Percentiles rank a stretch among this genome's conserved stretches.
Conservation (phyloP, 1,140 invertebrate species). For the Macrotrachela quadricornifera region DNA sequence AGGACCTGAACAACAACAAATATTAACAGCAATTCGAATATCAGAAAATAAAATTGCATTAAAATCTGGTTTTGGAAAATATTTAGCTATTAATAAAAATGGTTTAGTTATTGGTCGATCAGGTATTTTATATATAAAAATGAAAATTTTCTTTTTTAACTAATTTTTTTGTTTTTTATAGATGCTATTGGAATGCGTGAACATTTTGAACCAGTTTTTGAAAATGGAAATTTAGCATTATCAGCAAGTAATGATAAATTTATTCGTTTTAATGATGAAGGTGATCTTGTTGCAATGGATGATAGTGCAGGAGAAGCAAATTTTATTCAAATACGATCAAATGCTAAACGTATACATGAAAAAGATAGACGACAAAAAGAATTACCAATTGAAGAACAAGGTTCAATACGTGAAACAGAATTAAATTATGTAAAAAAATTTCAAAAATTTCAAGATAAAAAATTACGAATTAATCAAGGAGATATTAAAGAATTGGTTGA, state of each 20-base stretch:
- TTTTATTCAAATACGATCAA: not conserved
- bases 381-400: conserved; percentile 5
- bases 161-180: no score
- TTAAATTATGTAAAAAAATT: conserved; percentile 9
- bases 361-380: not conserved
- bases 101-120: conserved; percentile 56
- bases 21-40: conserved; percentile 65
- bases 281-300: conserved; percentile 3
- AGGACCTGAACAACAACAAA: conserved; percentile 69
- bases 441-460: conserved; percentile 52
- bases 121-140: no score
- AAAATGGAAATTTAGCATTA: conserved; percentile 37
- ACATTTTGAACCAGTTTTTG: conserved; percentile 81
- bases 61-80: conserved; percentile 91
- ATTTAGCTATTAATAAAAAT: conserved; percentile 46
- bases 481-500: conserved; percentile 46
- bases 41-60: conserved; percentile 61
- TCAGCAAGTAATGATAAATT: conserved; percentile 5
- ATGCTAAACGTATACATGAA: not conserved
- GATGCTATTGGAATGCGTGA: conserved; percentile 76
- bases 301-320: not conserved
- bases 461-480: conserved; percentile 50
- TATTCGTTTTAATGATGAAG: conserved; percentile 1
- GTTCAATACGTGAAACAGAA: not conserved
- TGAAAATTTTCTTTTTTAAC: no score